Base-by-base conservation (phyloP, 2,888 invertebrate species). In the Cetonia aurata region DNA sequence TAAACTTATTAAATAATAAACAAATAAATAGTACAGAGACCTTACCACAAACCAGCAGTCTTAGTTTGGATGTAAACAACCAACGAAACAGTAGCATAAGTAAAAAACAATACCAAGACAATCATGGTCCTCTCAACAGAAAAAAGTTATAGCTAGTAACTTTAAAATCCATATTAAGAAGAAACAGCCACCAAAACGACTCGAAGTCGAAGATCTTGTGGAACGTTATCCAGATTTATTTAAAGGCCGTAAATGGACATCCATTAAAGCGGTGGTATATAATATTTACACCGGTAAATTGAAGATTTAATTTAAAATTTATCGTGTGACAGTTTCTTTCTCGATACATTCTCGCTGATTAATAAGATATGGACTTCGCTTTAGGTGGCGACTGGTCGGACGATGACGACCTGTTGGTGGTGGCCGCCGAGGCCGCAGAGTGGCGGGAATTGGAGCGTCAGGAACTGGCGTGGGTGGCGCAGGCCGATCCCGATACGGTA, bases 221-320 rank as follows among this genome's bases (percentile, higher is more conserved):
- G 25, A 53, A 25, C 6, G 1, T 12, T 19, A 53, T 53, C 57
- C 41, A 2, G 15, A 57, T 41, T 8, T 15, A 41, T 57, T 56
- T 15, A 41, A 15, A 42, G 15, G 42, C 15, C 33, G 37, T 8
- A 42, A 57, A 42, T 57, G 57, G 13, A 57, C 41, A 17, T 15
- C 57, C 2, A 57, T 33, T 6, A 56, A 56, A 33, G 37, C 56
- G 13, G 13, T 56, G 1, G 56, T 57, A 13, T 56, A 37, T 6
- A 56, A 56, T 37, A 57, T 57, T 8, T 57, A 57, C 57, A 57
- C 57, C 3, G 57, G 57, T 3, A 57, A 57, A 41, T 57, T 57
- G 15, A 59, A 56, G 13, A n/a, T 10, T 8, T 37, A 37, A 37
- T 6, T 37, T 37, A 37, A 37, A n/a, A n/a, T n/a, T n/a, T n/a